Conservation (phyloP, 2,113 vertebrate genomes). For the Laterallus jamaicensis region DNA sequence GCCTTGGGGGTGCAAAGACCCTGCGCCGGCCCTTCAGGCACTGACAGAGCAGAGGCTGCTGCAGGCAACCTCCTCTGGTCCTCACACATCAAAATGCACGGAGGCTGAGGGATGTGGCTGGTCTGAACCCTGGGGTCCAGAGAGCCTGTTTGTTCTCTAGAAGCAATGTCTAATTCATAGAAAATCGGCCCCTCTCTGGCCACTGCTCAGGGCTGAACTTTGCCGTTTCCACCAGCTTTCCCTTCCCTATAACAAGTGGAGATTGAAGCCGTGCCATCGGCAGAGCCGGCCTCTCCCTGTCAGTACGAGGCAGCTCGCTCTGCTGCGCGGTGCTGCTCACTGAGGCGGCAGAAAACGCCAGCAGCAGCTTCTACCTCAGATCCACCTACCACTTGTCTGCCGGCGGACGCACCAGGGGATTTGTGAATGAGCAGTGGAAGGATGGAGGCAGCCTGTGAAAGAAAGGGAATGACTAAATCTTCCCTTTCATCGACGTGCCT, state of each 20-base stretch:
- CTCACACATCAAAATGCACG: too few relatives aligned
- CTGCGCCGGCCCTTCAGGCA: neutral
- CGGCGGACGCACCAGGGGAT: neutral
- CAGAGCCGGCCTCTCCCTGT: neutral
- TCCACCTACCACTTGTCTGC: neutral
- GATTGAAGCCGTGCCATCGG: neutral
- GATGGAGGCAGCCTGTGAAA: neutral
- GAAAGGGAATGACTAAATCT: constrained; percentile 1
- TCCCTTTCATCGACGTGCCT: neutral
- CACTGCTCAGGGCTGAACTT: neutral
- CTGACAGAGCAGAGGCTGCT: accelerated
- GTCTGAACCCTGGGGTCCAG: neutral
- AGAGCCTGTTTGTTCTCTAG: neutral
- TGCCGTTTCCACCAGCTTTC: neutral
- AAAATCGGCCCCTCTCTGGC: neutral
- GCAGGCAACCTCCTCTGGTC: neutral
- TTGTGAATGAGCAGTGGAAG: constrained; percentile 36
- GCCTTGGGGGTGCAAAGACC: neutral
- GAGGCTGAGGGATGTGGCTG: neutral
- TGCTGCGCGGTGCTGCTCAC: neutral
- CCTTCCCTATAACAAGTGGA: neutral
- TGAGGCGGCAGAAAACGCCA: neutral
- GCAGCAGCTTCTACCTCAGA: neutral
- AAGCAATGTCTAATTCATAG: neutral
- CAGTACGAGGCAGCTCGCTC: neutral